Evolutionary conservation across 1,140 invertebrate species (phyloP), one percentile per base, ranked within the genome.

Genomic region (Papilio machaon): DNA sequence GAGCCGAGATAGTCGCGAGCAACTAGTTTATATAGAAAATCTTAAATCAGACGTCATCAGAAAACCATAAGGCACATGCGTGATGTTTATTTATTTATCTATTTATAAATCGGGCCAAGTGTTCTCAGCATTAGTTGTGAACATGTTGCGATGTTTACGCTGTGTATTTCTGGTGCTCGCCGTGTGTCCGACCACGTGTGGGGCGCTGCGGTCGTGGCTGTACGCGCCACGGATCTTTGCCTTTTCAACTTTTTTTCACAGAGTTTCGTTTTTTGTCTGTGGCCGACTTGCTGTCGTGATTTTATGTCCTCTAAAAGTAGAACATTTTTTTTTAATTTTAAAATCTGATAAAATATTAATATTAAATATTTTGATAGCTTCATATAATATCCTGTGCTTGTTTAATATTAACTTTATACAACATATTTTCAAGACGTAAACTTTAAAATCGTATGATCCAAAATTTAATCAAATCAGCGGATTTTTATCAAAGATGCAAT

Each of bases 141-240:
- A 94, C 91, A 92, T 90, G 89, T 90, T 91, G 90, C 87, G 84
- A 81, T 94, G 92, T 94, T 94, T 94, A 94, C 89, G 80, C 86
- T 89, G 90, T 82, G 85, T 94, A 94, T 94, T 94, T 94, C 91
- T 93, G 92, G 90, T 88, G 86, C 89, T 84, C 80, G 82, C 88
- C 88, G 88, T 90, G 91, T 90, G 90, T 91, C 84, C 86, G 82
- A 82, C 90, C 91, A 92, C 91, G 91, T 92, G 92, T 90, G 91
- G 90, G 86, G 46, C 73, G 43, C 73, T 75, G 73, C 73, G 46
- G 46, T 76, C 47, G 47, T 78, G 76, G 54, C 54, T 60, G 76
- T 60, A 46, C 75, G 76, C 76, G 76, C 30, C 52, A 35, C 30
- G 35, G 76, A 60, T 78, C 76, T 78, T 78, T 58, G 76, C 76